Evolutionary conservation across 2,113 vertebrate genomes (phyloP), one percentile per base, ranked within the genome.

Genomic region (Thalassarche chlororhynchos): DNA sequence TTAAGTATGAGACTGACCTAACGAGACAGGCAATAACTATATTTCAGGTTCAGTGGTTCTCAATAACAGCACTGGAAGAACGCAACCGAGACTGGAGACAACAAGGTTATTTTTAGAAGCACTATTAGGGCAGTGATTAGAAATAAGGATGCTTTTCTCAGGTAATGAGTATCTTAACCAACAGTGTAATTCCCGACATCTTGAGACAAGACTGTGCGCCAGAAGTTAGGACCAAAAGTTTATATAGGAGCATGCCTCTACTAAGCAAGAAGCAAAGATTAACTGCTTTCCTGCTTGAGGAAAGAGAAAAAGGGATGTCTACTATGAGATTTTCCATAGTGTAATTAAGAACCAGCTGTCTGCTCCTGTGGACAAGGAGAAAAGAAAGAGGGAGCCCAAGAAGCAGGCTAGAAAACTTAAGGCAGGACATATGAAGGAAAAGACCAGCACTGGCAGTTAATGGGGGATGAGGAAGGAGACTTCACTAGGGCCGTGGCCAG

Each of bases 41-140:
- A 87, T 89, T 87, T 96, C 84, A 95, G 32, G 54, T 87, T 96
- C 78, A 69, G 32, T 64, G 34, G 57, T 44, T 96, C 69, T 92
- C 77, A 72, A 25, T 87, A 91, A 79, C 49, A 31, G 5, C 47
- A 57, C 44, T 85, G 29, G 57, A 65, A 87, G 91, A 92, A 62
- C 29, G 55, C 57, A 84, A 14, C 44, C 0, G 8, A 76, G 86
- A 47, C 38, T 79, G 60, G 52, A 87, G 70, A 93, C 81, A 79
- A 57, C 25, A 62, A 71, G 12, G 16, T 69, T 95, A 70, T 94
- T 92, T 96, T 92, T 75, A 89, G 90, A 94, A 94, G 34, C 60
- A 57, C 21, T 81, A 32, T 34, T 49, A 49, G 57, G 57, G 40
- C 20, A 76, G 42, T 42, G 65, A 89, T 83, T 89, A 87, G 77